phyloP scores from a whole-genome alignment of 2,888 invertebrate genomes.

The Andrena bicolor region DNA sequence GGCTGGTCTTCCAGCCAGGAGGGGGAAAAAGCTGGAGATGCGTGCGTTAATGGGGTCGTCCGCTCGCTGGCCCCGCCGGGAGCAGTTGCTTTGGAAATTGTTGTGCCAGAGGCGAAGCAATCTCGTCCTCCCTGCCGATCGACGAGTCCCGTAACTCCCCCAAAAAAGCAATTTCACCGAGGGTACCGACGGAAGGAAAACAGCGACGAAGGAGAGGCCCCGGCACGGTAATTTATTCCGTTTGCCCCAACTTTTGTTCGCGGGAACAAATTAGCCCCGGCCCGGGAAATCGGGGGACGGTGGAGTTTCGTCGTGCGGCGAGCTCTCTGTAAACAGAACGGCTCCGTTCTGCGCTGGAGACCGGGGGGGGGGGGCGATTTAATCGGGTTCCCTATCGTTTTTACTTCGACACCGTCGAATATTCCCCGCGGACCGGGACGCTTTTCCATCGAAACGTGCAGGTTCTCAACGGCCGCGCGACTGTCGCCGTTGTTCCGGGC shows the following conservation, averaged over 20 bases:
- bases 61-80: neutral
- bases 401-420: neutral
- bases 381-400: constrained; percentile 10
- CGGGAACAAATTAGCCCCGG: constrained; percentile 19
- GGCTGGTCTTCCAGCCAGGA: too few species aligned
- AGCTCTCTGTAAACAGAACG: neutral
- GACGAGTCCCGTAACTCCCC: neutral
- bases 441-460: too few species aligned
- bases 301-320: neutral
- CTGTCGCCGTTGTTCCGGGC: too few species aligned
- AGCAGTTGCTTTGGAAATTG: neutral
- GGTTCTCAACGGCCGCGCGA: too few species aligned
- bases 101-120: neutral
- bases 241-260: constrained; percentile 34
- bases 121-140: neutral
- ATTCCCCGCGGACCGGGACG: neutral
- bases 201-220: neutral
- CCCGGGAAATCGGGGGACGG: constrained; percentile 5
- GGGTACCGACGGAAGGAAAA: constrained; percentile 1
- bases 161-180: neutral
- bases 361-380: constrained; percentile 10
- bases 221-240: constrained; percentile 34
- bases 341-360: neutral
- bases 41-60: too few species aligned
- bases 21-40: too few species aligned